A percentile compares a stretch with the other conserved stretches of the same genome.
These are phyloP conservation scores for Sebastes cheni DNA, from an alignment of 2,797 vertebrate species.

Conservation along the genomic window DNA sequence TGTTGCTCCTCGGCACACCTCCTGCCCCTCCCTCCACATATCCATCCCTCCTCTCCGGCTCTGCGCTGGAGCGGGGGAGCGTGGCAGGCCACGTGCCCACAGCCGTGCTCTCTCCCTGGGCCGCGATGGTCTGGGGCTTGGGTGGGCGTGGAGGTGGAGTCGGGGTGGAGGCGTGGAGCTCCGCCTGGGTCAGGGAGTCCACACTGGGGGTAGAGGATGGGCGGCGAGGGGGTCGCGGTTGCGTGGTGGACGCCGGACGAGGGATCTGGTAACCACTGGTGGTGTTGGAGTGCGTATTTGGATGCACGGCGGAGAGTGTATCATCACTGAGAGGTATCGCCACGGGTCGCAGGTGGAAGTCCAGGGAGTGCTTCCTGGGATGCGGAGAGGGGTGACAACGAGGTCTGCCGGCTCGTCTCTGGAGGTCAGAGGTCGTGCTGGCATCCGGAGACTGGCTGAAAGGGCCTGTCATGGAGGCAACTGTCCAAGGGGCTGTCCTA, in stretches of 20 bases:
- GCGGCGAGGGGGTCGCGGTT: conserved; percentile 7
- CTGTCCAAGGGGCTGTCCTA: conserved; percentile 41
- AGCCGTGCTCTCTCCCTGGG: conserved; percentile 9
- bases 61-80: conserved; percentile 26
- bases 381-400: conserved; percentile 69
- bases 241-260: conserved; percentile 35
- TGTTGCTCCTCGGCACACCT: conserved; percentile 29
- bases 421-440: conserved; percentile 29
- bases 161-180: conserved; percentile 50
- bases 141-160: conserved; percentile 71
- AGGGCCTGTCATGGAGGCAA: neutral
- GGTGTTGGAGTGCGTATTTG: neutral
- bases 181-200: conserved; percentile 47
- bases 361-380: conserved; percentile 74
- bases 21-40: conserved; percentile 33
- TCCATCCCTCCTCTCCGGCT: conserved; percentile 33
- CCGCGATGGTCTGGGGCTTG: conserved; percentile 42
- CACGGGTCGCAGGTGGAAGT: conserved; percentile 63
- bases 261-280: conserved; percentile 66
- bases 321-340: conserved; percentile 24
- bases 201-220: conserved; percentile 63
- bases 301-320: neutral
- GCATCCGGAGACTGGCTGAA: conserved; percentile 63
- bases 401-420: conserved; percentile 9
- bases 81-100: neutral